Conservation (phyloP, 2,888 invertebrate genomes). For the Tipula helvola region DNA sequence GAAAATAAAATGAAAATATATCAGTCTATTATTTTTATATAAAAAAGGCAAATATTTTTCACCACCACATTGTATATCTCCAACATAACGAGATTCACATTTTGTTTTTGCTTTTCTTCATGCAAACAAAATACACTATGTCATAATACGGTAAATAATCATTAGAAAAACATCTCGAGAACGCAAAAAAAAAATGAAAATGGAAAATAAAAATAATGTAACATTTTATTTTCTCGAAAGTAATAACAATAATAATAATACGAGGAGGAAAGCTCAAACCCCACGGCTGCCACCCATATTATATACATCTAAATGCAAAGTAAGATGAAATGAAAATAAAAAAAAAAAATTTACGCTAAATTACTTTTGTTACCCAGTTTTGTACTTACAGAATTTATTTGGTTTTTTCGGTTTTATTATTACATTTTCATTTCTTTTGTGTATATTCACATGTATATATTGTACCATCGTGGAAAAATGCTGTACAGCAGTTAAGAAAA, state of each 20-base stretch:
- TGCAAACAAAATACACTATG: background rate
- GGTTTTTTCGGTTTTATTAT: background rate
- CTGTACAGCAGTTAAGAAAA: background rate
- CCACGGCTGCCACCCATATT: background rate
- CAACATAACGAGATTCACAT: background rate
- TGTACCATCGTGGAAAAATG: background rate
- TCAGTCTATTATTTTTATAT: background rate
- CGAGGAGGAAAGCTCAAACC: background rate
- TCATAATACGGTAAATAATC: constrained; percentile 4
- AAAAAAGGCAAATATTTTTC: background rate
- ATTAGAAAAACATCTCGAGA: constrained; percentile 4
- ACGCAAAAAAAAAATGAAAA: background rate
- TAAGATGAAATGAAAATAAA: background rate
- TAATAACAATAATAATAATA: background rate
- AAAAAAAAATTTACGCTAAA: background rate
- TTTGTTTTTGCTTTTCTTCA: background rate
- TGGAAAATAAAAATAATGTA: background rate
- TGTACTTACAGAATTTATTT: constrained; percentile 4
- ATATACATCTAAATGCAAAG: background rate
- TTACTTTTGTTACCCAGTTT: constrained; percentile 4
- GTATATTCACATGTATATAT: background rate
- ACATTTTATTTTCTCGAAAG: background rate
- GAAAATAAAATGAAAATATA: background rate
- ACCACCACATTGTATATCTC: background rate
- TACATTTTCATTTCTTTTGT: background rate